A percentile compares a stretch with the other conserved stretches of the same genome.
phyloP scores from a whole-genome alignment of 1,140 invertebrate species.

The Leucophenga varia region DNA sequence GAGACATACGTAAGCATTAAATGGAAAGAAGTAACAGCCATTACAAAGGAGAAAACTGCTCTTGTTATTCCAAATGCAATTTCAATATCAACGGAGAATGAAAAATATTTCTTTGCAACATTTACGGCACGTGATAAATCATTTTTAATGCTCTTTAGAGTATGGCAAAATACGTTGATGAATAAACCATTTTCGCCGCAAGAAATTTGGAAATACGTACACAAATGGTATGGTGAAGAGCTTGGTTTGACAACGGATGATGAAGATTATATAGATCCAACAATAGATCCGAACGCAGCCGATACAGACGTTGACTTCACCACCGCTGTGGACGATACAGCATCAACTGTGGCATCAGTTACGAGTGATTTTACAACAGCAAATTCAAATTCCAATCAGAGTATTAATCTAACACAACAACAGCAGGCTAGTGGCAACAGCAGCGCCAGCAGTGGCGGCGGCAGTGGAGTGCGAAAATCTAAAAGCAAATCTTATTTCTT shows the following conservation, averaged over 20 bases:
- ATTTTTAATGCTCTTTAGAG: conserved; percentile 90
- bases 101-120: conserved; percentile 92
- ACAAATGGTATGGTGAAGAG: conserved; percentile 89
- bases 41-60: conserved; percentile 89
- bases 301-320: conserved; percentile 42
- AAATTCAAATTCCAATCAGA: conserved; percentile 14
- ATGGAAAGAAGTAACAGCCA: conserved; percentile 87
- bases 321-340: conserved; percentile 37
- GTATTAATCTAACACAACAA: conserved; percentile 5
- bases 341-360: neutral
- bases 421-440: conserved; percentile 40
- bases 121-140: conserved; percentile 90
- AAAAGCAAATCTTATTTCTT: conserved; percentile 47
- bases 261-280: conserved; percentile 75
- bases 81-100: conserved; percentile 76
- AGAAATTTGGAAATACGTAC: conserved; percentile 87
- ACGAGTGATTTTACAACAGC: neutral
- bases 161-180: conserved; percentile 94
- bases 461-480: conserved; percentile 32
- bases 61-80: conserved; percentile 95
- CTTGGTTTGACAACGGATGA: conserved; percentile 90
- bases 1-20: conserved; percentile 79
- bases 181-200: conserved; percentile 82
- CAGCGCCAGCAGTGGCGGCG: conserved; percentile 42
- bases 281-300: conserved; percentile 25